Base-by-base conservation (phyloP, 1,140 invertebrate genomes). In the Cotesia glomerata region DNA sequence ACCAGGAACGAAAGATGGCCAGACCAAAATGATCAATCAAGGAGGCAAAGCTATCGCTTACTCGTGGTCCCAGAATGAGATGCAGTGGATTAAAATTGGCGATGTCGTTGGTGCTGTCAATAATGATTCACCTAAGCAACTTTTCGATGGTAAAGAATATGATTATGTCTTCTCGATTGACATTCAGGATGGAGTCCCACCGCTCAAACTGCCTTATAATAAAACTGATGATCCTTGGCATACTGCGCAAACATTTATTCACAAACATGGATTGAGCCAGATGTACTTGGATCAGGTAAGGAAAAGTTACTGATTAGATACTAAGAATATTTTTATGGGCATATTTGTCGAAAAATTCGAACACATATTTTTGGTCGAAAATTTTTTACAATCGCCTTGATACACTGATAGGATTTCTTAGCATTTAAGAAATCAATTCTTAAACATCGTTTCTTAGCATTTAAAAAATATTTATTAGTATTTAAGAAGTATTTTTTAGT, bases 161-260 rank as follows among this genome's bases (percentile, higher is more conserved):
- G 97, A 99, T 88, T 98, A 92, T 87, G 97, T 98, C 16, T 99
- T 99, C 84, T 93, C 91, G 75, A 95, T 99, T 4, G 96, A 98
- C 78, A 93, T 98, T 70, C 94, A 97, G 81, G 96, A 98, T 82
- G 95, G 93, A 1, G 90, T 92, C 59, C 93, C 94, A 2, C 91
- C 95, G 0, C 86, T 98, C 3, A 98, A 98, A 85, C 86, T 99
- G 63, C 96, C 96, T 0, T 99, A 95, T 82, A 98, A 99, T 82
- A 90, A 90, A 69, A 95, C 91, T 51, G 91, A 97, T 67, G 95
- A 97, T 79, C 96, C 97, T 4, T 93, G 98, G 86, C 89, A 94
- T 11, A 90, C 94, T 1, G 97, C 99, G 76, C 92, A 96, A 80
- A 93, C 95, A 79, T 99, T 99, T 83, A 97, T 99, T 79, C 93